These are phyloP conservation scores for Pachypanchax playfairii DNA, from an alignment of 2,113 vertebrate species.

Conservation along the genomic window DNA sequence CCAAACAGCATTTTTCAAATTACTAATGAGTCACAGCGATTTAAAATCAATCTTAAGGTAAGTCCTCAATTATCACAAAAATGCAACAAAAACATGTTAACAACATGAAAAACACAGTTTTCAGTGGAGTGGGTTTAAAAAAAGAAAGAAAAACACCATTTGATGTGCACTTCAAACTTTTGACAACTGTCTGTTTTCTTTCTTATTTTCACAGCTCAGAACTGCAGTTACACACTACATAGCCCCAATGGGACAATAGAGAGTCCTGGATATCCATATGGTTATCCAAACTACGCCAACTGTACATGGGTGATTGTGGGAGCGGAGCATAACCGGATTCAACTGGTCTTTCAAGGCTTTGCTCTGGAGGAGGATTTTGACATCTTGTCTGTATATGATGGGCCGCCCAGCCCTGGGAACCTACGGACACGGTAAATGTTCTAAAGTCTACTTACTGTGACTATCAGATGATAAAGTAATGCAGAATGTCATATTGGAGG, in stretches of 20 bases:
- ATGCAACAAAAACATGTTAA: too few relatives aligned
- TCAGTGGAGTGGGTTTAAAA: too few relatives aligned
- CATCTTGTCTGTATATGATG: constrained; percentile 93
- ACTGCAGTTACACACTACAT: constrained; percentile 92
- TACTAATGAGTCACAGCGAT: too few relatives aligned
- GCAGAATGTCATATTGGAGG: background rate
- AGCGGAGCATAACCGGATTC: constrained; percentile 93
- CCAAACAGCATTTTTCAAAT: too few relatives aligned
- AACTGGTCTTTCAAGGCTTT: constrained; percentile 98
- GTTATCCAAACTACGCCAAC: constrained; percentile 99
- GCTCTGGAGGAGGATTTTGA: constrained; percentile 98
- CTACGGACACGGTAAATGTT: constrained; percentile 80
- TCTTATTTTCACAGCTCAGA: constrained; percentile 86
- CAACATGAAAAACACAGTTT: too few relatives aligned
- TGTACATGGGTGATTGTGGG: constrained; percentile 97
- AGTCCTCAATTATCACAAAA: too few relatives aligned
- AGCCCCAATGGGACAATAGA: constrained; percentile 96
- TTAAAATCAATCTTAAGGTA: too few relatives aligned
- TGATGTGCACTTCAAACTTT: constrained; percentile 1
- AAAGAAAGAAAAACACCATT: too few relatives aligned
- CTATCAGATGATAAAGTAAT: background rate
- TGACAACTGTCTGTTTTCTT: constrained; percentile 2
- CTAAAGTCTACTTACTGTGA: background rate
- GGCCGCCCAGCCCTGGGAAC: constrained; percentile 88
- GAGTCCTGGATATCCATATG: constrained; percentile 96